Evolutionary conservation across 2,888 invertebrate species (phyloP).

Genomic region (Lucinisca nassula): DNA sequence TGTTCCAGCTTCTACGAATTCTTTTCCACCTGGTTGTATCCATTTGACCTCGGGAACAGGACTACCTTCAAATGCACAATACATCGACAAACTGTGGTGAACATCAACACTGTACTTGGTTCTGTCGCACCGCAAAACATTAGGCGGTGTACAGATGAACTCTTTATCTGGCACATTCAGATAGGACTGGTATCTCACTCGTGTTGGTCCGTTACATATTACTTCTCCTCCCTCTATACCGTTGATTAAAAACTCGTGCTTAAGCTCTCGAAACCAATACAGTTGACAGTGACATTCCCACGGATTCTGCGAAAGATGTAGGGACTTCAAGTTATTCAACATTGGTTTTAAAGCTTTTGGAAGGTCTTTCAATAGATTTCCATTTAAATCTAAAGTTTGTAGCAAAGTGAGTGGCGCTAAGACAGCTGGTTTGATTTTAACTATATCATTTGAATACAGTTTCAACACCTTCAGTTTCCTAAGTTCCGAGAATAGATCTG

Average conservation of each 20-base stretch:
- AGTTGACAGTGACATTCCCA: constrained; percentile 77
- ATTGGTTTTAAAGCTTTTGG: constrained; percentile 56
- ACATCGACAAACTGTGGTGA: constrained; percentile 54
- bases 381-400: constrained; percentile 66
- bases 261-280: constrained; percentile 69
- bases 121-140: constrained; percentile 64
- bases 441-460: constrained; percentile 66
- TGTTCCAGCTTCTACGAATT: constrained; percentile 48
- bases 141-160: constrained; percentile 71
- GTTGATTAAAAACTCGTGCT: constrained; percentile 40
- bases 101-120: constrained; percentile 40
- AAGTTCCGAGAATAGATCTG: constrained; percentile 58
- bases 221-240: constrained; percentile 52
- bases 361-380: constrained; percentile 68
- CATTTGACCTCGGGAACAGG: constrained; percentile 73
- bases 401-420: constrained; percentile 59
- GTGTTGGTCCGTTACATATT: constrained; percentile 69
- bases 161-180: constrained; percentile 63
- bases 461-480: constrained; percentile 63
- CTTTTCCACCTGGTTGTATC: constrained; percentile 60
- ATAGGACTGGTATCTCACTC: constrained; percentile 60
- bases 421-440: constrained; percentile 47
- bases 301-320: constrained; percentile 70
- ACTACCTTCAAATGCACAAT: constrained; percentile 69
- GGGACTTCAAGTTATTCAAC: constrained; percentile 52